Evolutionary conservation across 2,797 vertebrate genomes (phyloP).

Genomic region (Oreonectes daqikongensis): DNA sequence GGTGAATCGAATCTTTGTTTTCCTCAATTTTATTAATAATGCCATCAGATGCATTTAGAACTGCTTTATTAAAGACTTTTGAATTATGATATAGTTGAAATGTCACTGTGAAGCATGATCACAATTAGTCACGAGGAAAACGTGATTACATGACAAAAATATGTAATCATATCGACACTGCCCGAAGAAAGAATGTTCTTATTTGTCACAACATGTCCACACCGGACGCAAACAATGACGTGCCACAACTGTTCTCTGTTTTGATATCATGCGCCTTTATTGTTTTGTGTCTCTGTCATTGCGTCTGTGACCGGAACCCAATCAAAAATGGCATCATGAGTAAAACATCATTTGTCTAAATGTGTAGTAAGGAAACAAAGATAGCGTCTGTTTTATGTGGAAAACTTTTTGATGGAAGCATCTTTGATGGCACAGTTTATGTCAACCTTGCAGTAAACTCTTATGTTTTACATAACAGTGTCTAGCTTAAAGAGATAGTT

Average conservation of each 20-base stretch:
- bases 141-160: not conserved
- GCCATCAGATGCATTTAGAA: constrained; percentile 15
- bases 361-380: not conserved
- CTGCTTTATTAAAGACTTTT: constrained; percentile 1
- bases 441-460: too few relatives aligned
- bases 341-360: not conserved
- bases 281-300: not conserved
- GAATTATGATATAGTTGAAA: not conserved
- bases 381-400: too few relatives aligned
- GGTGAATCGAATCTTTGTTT: too few relatives aligned
- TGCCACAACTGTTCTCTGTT: not conserved
- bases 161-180: not conserved
- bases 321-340: not conserved
- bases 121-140: not conserved
- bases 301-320: not conserved
- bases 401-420: too few relatives aligned
- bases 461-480: too few relatives aligned
- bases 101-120: not conserved
- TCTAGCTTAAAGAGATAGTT: too few relatives aligned
- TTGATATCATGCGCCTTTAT: not conserved
- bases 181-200: not conserved
- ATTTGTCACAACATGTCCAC: not conserved
- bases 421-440: too few relatives aligned
- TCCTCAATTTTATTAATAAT: too few relatives aligned
- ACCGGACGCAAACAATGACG: not conserved